Evolutionary conservation across 2,888 invertebrate species (phyloP).

Genomic region (Leucozona laternaria): DNA sequence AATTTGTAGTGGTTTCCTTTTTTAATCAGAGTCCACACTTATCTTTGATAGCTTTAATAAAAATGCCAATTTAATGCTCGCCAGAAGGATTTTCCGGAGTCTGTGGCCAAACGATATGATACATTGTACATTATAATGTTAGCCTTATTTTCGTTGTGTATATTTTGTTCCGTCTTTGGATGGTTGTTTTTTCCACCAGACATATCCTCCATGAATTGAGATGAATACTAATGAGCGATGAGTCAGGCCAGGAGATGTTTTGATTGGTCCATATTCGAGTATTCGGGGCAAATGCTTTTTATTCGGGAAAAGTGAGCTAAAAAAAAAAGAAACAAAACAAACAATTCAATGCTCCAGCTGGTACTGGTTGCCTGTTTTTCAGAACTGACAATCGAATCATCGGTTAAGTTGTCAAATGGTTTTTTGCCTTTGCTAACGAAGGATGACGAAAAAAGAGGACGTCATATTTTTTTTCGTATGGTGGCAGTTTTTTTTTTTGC

Average conservation of each 20-base stretch:
- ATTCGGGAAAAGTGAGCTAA: neutral
- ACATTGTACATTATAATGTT: constrained; percentile 39
- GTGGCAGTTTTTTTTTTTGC: constrained; percentile 6
- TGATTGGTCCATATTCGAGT: constrained; percentile 3
- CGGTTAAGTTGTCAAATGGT: constrained; percentile 68
- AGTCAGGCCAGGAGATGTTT: constrained; percentile 16
- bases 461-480: constrained; percentile 3
- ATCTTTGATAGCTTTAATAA: constrained; percentile 51
- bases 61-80: constrained; percentile 49
- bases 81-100: constrained; percentile 37
- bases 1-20: constrained; percentile 48
- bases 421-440: constrained; percentile 45
- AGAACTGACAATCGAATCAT: constrained; percentile 61
- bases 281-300: neutral
- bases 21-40: constrained; percentile 56
- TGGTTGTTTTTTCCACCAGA: constrained; percentile 17
- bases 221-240: constrained; percentile 67
- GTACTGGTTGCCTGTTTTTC: constrained; percentile 32
- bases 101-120: constrained; percentile 61
- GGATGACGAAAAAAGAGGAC: constrained; percentile 15
- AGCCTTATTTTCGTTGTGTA: constrained; percentile 17
- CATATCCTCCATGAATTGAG: constrained; percentile 41
- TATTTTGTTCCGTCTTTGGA: neutral
- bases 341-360: constrained; percentile 31
- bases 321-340: constrained; percentile 26